These are phyloP conservation scores for Trachythela sp. DNA, from an alignment of 64 coral and sea anemone species.

Conservation along the genomic window DNA sequence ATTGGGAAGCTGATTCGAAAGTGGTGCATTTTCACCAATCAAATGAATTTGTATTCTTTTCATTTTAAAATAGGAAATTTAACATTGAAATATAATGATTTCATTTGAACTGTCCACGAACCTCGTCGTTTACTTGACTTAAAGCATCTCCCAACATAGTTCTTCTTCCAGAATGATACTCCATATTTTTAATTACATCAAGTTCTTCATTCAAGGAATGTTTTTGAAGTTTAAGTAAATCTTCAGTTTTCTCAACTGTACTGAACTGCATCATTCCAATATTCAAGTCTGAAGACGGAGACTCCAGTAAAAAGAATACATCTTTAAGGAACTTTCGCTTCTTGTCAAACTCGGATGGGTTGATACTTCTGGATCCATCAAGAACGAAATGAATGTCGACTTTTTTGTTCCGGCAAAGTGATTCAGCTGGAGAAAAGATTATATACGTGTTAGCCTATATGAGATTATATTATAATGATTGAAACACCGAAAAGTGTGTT, in stretches of 20 bases:
- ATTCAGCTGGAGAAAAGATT: background rate
- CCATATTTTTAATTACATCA: background rate
- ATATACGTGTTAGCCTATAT: background rate
- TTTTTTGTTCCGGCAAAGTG: background rate
- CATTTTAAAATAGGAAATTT: too few species aligned
- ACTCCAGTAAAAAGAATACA: background rate
- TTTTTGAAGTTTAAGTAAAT: background rate
- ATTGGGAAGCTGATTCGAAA: too few species aligned
- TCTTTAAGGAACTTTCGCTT: background rate
- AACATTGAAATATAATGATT: too few species aligned
- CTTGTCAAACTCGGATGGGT: background rate
- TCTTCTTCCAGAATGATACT: background rate
- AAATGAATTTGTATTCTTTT: too few species aligned
- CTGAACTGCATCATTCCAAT: constrained; percentile 17
- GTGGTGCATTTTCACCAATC: too few species aligned
- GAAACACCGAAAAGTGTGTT: too few species aligned
- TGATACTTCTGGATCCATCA: background rate
- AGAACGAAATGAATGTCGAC: background rate
- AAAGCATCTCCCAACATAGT: background rate
- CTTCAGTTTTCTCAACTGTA: background rate
- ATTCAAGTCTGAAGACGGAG: background rate
- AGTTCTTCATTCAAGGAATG: background rate
- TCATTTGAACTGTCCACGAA: background rate
- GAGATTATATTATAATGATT: too few species aligned
- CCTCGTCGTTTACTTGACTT: background rate